These are phyloP conservation scores for Mormyrus lacerda DNA, from an alignment of 2,113 vertebrate genomes.

Conservation along the genomic window DNA sequence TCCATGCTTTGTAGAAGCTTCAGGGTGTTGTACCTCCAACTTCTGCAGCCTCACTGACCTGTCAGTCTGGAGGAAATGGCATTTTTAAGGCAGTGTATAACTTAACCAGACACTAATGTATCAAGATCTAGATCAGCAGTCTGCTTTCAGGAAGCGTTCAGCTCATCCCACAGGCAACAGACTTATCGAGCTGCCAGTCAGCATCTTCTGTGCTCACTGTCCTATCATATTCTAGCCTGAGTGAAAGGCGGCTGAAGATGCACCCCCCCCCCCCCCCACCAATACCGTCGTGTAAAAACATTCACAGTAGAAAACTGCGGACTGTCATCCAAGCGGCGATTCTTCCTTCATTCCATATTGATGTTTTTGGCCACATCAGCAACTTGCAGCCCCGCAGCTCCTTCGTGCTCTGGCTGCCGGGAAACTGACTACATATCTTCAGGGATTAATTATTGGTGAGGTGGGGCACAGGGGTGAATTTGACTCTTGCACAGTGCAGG, in stretches of 20 bases:
- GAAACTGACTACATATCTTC: constrained; percentile 55
- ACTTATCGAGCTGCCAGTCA: not conserved
- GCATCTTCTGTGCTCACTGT: not conserved
- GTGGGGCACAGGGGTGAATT: constrained; percentile 56
- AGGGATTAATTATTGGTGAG: constrained; percentile 58
- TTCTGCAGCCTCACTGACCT: not conserved
- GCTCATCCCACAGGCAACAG: not conserved
- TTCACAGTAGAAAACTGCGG: not conserved
- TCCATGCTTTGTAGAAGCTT: not conserved
- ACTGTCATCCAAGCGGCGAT: not conserved
- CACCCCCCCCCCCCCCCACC: not conserved
- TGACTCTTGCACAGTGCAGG: constrained; percentile 57
- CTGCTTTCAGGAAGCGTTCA: not conserved
- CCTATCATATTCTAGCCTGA: not conserved
- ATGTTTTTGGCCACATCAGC: not conserved
- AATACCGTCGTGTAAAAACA: not conserved
- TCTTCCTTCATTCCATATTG: not conserved
- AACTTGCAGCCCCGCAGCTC: not conserved
- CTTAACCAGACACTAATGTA: not conserved
- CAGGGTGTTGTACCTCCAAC: not conserved
- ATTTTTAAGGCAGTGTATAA: not conserved
- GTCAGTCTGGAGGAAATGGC: not conserved
- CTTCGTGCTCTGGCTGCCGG: constrained; percentile 30
- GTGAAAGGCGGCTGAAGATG: not conserved
- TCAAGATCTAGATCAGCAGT: not conserved